These are phyloP conservation scores for Rafetus swinhoei DNA, from an alignment of 2,113 vertebrate genomes.

Conservation along the genomic window DNA sequence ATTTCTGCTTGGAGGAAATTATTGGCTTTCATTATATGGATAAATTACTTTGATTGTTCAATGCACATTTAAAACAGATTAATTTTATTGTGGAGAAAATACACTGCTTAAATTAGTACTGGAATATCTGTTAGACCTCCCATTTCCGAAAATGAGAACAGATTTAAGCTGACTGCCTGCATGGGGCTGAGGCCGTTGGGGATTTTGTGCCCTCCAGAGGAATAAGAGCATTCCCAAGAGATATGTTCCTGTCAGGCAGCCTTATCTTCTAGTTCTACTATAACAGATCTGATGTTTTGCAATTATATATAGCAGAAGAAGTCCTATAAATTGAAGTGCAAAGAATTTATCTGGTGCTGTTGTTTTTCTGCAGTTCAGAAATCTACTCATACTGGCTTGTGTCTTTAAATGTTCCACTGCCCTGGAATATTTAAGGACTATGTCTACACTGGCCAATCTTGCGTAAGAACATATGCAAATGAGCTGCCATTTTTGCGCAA, in stretches of 20 bases:
- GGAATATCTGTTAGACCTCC: rapidly evolving
- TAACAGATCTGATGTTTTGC: neutral
- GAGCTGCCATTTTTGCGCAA: too few species aligned
- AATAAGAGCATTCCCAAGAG: neutral
- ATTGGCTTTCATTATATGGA: rapidly evolving
- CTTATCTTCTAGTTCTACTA: rapidly evolving
- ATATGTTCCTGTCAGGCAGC: neutral
- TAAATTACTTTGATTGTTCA: neutral
- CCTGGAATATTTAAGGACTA: neutral
- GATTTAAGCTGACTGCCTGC: rapidly evolving
- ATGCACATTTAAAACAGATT: neutral
- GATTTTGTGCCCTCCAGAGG: neutral
- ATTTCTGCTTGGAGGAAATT: neutral
- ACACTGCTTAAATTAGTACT: neutral
- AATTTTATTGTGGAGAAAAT: neutral
- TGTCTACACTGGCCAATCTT: too few species aligned
- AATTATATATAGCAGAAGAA: neutral
- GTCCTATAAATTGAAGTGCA: neutral
- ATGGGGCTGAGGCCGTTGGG: rapidly evolving
- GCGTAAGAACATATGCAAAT: too few species aligned
- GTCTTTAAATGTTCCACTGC: rapidly evolving
- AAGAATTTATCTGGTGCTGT: neutral
- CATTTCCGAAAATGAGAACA: neutral
- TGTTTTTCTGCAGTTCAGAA: neutral
- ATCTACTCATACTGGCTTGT: rapidly evolving